A percentile compares a stretch with the other conserved stretches of the same genome.
Conservation (phyloP, 1,140 invertebrate genomes). For the Lordiphosa mommai region DNA sequence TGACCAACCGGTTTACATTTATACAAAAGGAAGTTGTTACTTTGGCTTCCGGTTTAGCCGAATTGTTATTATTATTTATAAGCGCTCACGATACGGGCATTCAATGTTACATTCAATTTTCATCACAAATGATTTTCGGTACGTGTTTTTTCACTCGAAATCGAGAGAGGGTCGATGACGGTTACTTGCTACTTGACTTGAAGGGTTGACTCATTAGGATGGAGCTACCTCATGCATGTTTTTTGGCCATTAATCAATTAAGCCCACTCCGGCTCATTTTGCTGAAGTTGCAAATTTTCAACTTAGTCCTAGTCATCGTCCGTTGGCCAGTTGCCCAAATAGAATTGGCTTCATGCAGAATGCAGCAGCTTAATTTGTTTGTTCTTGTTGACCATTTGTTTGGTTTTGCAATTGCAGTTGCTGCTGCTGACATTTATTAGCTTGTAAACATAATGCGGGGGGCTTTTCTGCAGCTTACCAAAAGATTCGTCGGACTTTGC, state of each 20-base stretch:
- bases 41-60: constrained; percentile 66
- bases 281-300: constrained; percentile 21
- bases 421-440: constrained; percentile 51
- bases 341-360: constrained; percentile 54
- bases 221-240: constrained; percentile 11
- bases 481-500: constrained; percentile 43
- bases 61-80: constrained; percentile 76
- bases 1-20: constrained; percentile 65
- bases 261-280: constrained; percentile 38
- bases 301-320: constrained; percentile 19
- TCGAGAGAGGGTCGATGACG: constrained; percentile 10
- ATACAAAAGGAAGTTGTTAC: constrained; percentile 75
- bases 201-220: constrained; percentile 8
- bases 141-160: constrained; percentile 11
- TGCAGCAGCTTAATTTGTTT: constrained; percentile 57
- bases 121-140: neutral
- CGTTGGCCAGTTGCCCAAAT: constrained; percentile 32
- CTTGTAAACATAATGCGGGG: constrained; percentile 50
- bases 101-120: constrained; percentile 11
- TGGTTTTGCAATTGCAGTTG: constrained; percentile 13
- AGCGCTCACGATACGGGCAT: constrained; percentile 27
- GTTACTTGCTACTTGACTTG: neutral
- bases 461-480: constrained; percentile 47
- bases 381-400: constrained; percentile 50
- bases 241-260: constrained; percentile 45